phyloP scores from a whole-genome alignment of 2,113 vertebrate species.

The Lynx canadensis region DNA sequence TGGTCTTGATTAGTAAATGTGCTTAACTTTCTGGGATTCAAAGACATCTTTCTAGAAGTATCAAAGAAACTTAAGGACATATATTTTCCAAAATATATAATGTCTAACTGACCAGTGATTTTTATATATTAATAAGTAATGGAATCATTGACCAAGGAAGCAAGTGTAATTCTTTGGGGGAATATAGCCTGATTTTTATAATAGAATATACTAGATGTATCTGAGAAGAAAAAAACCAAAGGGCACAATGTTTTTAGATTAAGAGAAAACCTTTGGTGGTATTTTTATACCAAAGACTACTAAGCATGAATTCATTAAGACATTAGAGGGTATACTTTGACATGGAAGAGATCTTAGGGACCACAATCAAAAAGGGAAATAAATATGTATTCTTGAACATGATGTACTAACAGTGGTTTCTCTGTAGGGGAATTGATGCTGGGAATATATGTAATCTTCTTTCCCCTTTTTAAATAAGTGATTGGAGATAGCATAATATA shows the following conservation, averaged over 20 bases:
- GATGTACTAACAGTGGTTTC: neutral
- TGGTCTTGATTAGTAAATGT: neutral
- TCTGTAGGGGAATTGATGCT: neutral
- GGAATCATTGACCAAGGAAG: neutral
- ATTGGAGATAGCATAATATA: neutral
- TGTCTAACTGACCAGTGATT: neutral
- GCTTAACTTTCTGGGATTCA: constrained; percentile 17
- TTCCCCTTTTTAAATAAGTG: neutral
- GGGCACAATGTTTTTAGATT: neutral
- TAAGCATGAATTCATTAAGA: neutral
- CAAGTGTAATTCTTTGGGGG: neutral
- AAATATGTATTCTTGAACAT: neutral
- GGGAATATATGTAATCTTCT: neutral
- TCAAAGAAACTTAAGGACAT: neutral
- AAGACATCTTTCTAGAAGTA: neutral
- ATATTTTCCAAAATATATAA: constrained; percentile 4
- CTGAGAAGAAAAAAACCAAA: neutral
- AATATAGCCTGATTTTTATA: neutral
- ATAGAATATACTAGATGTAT: neutral
- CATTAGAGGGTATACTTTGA: neutral
- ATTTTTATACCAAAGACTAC: constrained; percentile 12
- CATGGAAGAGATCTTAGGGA: neutral
- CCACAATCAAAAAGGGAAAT: neutral
- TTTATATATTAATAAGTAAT: neutral
- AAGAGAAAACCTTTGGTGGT: constrained; percentile 1